Conservation (phyloP, 2,888 invertebrate genomes). For the Eristalinus sepulchralis region DNA sequence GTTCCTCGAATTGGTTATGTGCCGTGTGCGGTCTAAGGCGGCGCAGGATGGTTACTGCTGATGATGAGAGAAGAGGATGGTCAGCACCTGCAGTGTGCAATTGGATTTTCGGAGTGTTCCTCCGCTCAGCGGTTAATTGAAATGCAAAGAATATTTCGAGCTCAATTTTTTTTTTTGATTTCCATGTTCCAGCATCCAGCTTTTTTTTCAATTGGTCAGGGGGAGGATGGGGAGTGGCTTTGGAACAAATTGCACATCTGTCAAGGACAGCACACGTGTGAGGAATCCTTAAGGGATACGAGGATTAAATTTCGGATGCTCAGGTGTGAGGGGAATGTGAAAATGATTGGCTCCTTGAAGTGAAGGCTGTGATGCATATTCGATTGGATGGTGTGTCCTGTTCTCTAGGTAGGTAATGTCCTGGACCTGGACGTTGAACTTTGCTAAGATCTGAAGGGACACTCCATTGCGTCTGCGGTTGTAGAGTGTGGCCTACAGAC, state of each 20-base stretch:
- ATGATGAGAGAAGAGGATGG: slow-evolving; percentile 36
- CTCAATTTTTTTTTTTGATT: slow-evolving; percentile 35
- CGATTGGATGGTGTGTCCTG: neutral
- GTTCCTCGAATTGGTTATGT: slow-evolving; percentile 60
- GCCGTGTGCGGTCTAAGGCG: slow-evolving; percentile 12
- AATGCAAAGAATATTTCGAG: slow-evolving; percentile 66
- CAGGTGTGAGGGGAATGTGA: slow-evolving; percentile 1
- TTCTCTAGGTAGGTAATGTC: neutral
- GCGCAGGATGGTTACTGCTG: neutral
- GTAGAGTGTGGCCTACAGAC: no score
- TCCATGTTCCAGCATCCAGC: no score
- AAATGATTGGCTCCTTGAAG: slow-evolving; percentile 37
- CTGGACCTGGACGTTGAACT: neutral
- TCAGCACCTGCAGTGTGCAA: slow-evolving; percentile 63
- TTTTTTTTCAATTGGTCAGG: slow-evolving; percentile 31
- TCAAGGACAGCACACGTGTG: slow-evolving; percentile 44
- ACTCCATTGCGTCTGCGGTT: no score
- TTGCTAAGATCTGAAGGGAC: neutral
- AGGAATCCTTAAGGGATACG: neutral
- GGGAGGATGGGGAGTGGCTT: neutral
- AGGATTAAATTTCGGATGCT: neutral
- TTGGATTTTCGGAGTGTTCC: slow-evolving; percentile 37
- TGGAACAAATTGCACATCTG: slow-evolving; percentile 60
- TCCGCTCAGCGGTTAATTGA: slow-evolving; percentile 63
- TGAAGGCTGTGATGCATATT: slow-evolving; percentile 40